Percentiles rank a stretch among this genome's conserved stretches.
Conservation (phyloP, 1,140 invertebrate species). For the Wasmannia auropunctata region DNA sequence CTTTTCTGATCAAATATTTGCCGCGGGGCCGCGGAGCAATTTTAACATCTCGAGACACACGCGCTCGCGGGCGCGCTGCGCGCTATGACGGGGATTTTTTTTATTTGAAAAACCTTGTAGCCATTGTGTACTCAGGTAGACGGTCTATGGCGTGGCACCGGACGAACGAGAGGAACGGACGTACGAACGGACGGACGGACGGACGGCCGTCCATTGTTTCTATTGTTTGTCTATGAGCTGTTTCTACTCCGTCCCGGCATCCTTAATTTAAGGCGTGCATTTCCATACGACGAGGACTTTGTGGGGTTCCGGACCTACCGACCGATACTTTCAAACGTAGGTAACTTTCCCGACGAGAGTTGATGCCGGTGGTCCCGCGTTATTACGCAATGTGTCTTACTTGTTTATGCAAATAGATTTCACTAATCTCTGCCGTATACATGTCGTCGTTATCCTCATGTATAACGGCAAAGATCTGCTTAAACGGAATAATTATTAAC, state of each 20-base stretch:
- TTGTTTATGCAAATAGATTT: slow-evolving; percentile 50
- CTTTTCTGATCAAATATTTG: slow-evolving; percentile 71
- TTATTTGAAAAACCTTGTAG: slow-evolving; percentile 72
- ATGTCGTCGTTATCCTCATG: neutral
- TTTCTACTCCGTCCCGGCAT: slow-evolving; percentile 44
- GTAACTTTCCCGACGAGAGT: slow-evolving; percentile 7
- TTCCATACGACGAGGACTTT: slow-evolving; percentile 64
- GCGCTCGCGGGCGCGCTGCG: neutral
- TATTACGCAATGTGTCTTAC: slow-evolving; percentile 26
- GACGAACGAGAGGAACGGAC: neutral
- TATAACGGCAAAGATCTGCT: neutral
- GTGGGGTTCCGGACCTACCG: slow-evolving; percentile 22
- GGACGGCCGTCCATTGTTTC: slow-evolving; percentile 66
- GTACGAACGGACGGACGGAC: neutral
- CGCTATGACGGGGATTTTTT: slow-evolving; percentile 51
- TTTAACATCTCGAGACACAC: slow-evolving; percentile 73
- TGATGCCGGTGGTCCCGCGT: slow-evolving; percentile 32
- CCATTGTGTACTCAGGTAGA: slow-evolving; percentile 69
- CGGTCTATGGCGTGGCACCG: slow-evolving; percentile 59
- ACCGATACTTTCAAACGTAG: slow-evolving; percentile 1
- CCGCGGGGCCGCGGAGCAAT: slow-evolving; percentile 63
- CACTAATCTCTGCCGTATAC: slow-evolving; percentile 39
- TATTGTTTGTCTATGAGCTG: slow-evolving; percentile 71
- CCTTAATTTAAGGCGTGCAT: slow-evolving; percentile 68
- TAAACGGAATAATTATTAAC: slow-evolving; percentile 37